phyloP scores from a whole-genome alignment of 2,797 vertebrate genomes.

The Falco peregrinus region DNA sequence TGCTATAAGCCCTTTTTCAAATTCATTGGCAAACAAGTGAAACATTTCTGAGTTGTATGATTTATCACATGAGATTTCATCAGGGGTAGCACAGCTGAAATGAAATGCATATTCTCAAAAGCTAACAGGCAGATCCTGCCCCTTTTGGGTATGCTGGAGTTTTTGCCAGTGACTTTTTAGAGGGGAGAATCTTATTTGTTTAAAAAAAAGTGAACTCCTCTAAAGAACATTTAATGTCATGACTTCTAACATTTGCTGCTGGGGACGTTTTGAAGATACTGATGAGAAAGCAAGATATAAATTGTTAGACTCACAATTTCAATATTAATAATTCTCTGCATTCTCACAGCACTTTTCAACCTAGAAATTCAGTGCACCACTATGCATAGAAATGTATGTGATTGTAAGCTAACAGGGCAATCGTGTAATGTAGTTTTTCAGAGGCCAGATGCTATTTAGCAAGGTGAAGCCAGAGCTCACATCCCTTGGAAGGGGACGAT shows the following conservation, averaged over 20 bases:
- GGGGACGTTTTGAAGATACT: background rate
- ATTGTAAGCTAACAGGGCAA: background rate
- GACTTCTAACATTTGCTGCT: slow-evolving; percentile 51
- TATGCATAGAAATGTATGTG: background rate
- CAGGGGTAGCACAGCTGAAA: background rate
- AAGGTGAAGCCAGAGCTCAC: background rate
- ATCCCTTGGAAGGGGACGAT: background rate
- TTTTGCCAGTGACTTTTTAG: background rate
- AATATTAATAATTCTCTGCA: slow-evolving; percentile 9
- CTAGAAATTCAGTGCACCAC: background rate
- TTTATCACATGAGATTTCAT: slow-evolving; percentile 65
- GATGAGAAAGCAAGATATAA: background rate
- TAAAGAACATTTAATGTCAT: slow-evolving; percentile 17
- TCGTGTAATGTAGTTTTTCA: background rate
- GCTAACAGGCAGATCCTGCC: background rate
- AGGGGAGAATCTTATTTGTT: background rate
- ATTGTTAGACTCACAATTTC: slow-evolving; percentile 17
- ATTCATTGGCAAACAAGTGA: slow-evolving; percentile 71
- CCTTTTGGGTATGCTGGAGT: background rate
- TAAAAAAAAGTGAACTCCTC: background rate
- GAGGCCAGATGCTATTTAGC: background rate
- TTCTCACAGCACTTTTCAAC: background rate
- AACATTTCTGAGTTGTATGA: slow-evolving; percentile 58
- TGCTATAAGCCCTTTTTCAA: slow-evolving; percentile 68
- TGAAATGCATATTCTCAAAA: background rate